Evolutionary conservation across 1,140 invertebrate species (phyloP).

Genomic region (Cydia pomonella): DNA sequence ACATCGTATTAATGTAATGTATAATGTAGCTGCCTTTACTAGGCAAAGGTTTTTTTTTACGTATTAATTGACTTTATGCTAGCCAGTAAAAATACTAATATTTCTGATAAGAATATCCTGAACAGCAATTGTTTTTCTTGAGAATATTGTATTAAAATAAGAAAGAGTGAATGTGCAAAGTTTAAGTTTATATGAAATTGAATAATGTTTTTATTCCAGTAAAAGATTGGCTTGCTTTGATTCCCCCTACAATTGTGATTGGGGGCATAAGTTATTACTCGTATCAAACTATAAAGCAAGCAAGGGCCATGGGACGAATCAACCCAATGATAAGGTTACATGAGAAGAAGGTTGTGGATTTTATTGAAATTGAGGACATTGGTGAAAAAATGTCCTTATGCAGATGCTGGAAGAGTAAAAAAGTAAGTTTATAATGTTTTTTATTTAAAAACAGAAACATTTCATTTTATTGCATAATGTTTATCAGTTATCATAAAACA

Average conservation of each 20-base stretch:
- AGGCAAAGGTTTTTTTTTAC: background rate
- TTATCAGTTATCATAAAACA: background rate
- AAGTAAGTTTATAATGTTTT: slow-evolving; percentile 83
- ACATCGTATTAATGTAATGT: too few relatives aligned
- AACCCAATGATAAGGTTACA: slow-evolving; percentile 83
- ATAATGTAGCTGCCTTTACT: too few relatives aligned
- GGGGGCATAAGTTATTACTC: slow-evolving; percentile 85
- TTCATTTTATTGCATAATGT: background rate
- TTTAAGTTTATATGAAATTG: background rate
- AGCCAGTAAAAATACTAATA: background rate
- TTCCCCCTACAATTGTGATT: slow-evolving; percentile 85
- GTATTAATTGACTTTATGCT: background rate
- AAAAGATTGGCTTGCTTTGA: slow-evolving; percentile 86
- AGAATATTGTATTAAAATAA: too few relatives aligned
- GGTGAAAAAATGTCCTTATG: slow-evolving; percentile 92
- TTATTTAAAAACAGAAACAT: background rate
- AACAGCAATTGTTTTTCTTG: too few relatives aligned
- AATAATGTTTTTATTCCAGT: slow-evolving; percentile 79
- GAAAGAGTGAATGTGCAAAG: background rate
- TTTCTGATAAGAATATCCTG: background rate
- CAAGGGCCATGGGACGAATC: slow-evolving; percentile 69
- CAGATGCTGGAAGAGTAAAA: slow-evolving; percentile 93
- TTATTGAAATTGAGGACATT: slow-evolving; percentile 94
- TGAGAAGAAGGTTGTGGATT: slow-evolving; percentile 90
- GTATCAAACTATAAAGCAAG: slow-evolving; percentile 84